Evolutionary conservation across 2,888 invertebrate species (phyloP).

Genomic region (Apantesis nais): DNA sequence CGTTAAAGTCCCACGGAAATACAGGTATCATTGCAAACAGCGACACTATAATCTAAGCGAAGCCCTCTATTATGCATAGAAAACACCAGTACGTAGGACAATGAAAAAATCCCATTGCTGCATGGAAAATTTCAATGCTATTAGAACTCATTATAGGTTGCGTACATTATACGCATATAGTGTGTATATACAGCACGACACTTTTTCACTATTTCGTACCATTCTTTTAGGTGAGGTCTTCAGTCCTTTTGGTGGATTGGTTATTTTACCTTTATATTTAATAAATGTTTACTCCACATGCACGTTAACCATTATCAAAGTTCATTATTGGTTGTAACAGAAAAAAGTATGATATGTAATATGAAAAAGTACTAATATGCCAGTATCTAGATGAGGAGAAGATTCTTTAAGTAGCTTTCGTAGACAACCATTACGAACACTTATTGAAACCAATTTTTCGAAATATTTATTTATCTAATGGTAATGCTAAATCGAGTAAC

Average conservation of each 20-base stretch:
- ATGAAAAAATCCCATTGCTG: constrained; percentile 72
- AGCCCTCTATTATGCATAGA: constrained; percentile 74
- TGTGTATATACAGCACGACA: constrained; percentile 50
- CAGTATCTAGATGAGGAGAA: background rate
- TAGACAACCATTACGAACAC: too few species aligned
- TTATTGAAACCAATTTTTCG: background rate
- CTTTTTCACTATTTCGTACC: background rate
- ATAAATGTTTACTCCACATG: background rate
- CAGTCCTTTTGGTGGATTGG: background rate
- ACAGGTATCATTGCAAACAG: constrained; percentile 67
- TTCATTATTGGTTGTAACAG: background rate
- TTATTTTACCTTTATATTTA: background rate
- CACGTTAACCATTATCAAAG: background rate
- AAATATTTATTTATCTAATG: background rate
- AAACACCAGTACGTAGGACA: constrained; percentile 70
- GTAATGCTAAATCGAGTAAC: background rate
- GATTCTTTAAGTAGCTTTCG: background rate
- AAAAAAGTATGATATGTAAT: too few species aligned
- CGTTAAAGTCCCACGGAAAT: constrained; percentile 73
- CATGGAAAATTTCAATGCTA: constrained; percentile 73
- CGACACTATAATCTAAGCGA: constrained; percentile 71
- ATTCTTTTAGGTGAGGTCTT: background rate
- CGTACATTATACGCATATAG: constrained; percentile 46
- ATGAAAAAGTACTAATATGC: background rate
- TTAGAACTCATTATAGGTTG: constrained; percentile 65